Evolutionary conservation across 2,888 invertebrate genomes (phyloP), one percentile per base, ranked within the genome.

Genomic region (Gandaritis pyraliata): DNA sequence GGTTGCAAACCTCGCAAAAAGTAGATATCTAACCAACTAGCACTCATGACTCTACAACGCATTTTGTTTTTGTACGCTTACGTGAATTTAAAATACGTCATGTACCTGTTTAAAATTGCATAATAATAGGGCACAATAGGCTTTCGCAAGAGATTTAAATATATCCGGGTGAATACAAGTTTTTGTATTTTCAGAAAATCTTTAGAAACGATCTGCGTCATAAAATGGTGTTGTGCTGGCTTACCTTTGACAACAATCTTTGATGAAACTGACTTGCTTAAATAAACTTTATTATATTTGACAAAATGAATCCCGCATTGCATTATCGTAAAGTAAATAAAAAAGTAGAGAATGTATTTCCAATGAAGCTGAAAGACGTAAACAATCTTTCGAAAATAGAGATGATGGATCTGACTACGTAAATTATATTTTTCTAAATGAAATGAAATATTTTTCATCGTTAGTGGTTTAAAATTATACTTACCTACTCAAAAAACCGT

Each of bases 151-250:
- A 10, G 33, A 33, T 33, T 33, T 33, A 11, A 33, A 33, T 11
- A 1, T 10, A 8, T 5, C 0, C 33, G 33, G 16, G n/a, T n/a
- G n/a, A n/a, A n/a, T 49, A 47, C 47, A 7, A 58, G 18, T 15
- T 15, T 38, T 46, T 46, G 15, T 16, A 16, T 47, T 48, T 43
- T 18, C 43, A 43, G 30, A 41, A 41, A 48, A 52, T 43, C 58
- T 47, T 11, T 45, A 36, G 23, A 15, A 41, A 15, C 16, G 23
- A n/a, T 15, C 38, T 47, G 39, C 47, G 58, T 53, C 47, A 53
- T 58, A 41, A 39, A 52, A 58, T 52, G 51, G 51, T 51, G 52
- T 30, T 58, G 7, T 41, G 33, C 6, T 48, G 48, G n/a, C n/a
- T 53, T 51, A 58, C 58, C 45, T 51, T 51, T 45, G 36, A 58